Evolutionary conservation across 2,113 vertebrate genomes (phyloP), one percentile per base, ranked within the genome.

Genomic region (Varanus salvator): DNA sequence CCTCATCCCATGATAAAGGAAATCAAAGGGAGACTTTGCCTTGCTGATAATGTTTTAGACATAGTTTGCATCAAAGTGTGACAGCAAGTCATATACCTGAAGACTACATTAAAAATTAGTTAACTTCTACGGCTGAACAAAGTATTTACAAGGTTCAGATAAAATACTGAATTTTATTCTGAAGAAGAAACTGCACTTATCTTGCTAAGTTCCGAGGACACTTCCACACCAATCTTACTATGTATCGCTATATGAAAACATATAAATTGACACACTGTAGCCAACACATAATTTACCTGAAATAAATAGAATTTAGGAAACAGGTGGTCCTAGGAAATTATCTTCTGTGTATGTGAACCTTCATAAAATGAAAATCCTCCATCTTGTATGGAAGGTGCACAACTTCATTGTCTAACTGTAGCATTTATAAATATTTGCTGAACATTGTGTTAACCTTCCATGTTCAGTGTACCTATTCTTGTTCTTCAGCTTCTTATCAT

Each of bases 11-110:
- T 60, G 29, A 60, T 8, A 78, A 50, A 11, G 11, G 25, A 64
- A 82, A 64, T 64, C 54, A 82, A 82, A 82, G 31, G 54, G 64
- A 82, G 80, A 64, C 8, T 82, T 81, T 81, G n/a, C 72, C n/a
- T n/a, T 52, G 50, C 50, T 57, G 21, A n/a, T 8, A 38, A 31
- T 60, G 8, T 8, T 54, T 48, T 80, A 15, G 52, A 82, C 54
- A 82, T 17, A 81, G 31, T 82, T 23, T 60, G 2, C 64, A 57
- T 82, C 31, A 12, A 82, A 60, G 52, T 3, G 80, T 82, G 17
- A 60, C 52, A 19, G 14, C 21, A 82, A 82, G 54, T 31, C n/a
- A n/a, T n/a, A 21, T 52, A 57, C 17, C 14, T 52, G 25, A 57
- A 34, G 54, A 21, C 50, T 60, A 50, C 25, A 52, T 80, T 57